A percentile compares a stretch with the other conserved stretches of the same genome.
These are phyloP conservation scores for Stratiolaelaps scimitus DNA, from an alignment of 1,140 invertebrate genomes.

Conservation along the genomic window DNA sequence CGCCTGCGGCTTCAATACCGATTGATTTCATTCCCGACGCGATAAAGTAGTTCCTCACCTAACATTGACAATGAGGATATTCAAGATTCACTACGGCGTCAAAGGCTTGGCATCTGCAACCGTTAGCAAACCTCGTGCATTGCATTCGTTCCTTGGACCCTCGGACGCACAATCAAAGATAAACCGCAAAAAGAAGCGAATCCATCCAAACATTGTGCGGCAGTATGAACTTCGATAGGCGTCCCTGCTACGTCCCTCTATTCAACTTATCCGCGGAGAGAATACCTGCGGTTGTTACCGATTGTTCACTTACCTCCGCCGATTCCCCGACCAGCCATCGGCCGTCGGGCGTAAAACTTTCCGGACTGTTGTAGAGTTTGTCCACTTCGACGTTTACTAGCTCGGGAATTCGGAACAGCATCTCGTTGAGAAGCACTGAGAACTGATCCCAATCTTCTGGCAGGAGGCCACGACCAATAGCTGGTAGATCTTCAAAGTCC, in stretches of 20 bases:
- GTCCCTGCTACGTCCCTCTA: background rate
- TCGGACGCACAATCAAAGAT: no score
- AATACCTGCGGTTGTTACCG: background rate
- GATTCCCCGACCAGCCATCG: constrained; percentile 64
- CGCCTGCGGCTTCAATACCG: constrained; percentile 79
- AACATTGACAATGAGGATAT: no score
- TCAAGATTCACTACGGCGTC: no score
- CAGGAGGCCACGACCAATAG: constrained; percentile 42
- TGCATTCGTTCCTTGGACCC: no score
- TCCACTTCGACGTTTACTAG: constrained; percentile 56
- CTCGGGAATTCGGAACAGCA: constrained; percentile 66
- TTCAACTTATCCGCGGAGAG: background rate
- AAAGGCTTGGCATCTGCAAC: no score
- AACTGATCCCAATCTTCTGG: constrained; percentile 86
- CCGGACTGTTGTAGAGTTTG: constrained; percentile 68
- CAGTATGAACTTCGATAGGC: background rate
- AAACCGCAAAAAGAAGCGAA: no score
- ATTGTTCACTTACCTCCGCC: constrained; percentile 54
- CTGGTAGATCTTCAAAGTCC: constrained; percentile 40
- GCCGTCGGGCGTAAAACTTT: constrained; percentile 75
- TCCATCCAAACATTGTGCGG: constrained; percentile 24
- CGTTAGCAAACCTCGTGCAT: no score
- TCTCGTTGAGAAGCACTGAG: constrained; percentile 67
- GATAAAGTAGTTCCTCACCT: constrained; percentile 86
- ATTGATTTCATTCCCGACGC: constrained; percentile 91